Evolutionary conservation across 2,888 invertebrate species (phyloP).

Genomic region (Pedicia rivosa): DNA sequence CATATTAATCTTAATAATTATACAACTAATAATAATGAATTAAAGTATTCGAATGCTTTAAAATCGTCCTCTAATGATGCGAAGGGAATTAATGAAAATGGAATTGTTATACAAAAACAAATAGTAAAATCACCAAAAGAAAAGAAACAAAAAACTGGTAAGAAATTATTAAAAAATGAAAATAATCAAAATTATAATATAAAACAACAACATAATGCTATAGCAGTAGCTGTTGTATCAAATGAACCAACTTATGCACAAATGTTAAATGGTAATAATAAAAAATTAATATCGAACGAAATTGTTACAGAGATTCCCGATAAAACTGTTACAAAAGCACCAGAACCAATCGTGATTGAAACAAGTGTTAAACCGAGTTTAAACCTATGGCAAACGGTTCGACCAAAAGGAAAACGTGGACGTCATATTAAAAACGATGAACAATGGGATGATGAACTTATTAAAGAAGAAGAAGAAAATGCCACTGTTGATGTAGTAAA

Average conservation of each 20-base stretch:
- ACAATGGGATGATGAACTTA: neutral
- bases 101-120: neutral
- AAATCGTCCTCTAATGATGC: too few species aligned
- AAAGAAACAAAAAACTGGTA: neutral
- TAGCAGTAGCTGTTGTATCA: too few species aligned
- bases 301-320: neutral
- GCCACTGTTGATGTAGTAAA: neutral
- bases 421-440: conserved; percentile 5
- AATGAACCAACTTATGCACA: conserved; percentile 11
- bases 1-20: too few species aligned
- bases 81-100: too few species aligned
- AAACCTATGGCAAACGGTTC: conserved; percentile 12
- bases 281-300: neutral
- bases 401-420: conserved; percentile 9
- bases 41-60: too few species aligned
- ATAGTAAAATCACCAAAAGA: neutral
- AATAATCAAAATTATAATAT: too few species aligned
- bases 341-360: neutral
- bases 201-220: too few species aligned
- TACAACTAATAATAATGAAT: too few species aligned
- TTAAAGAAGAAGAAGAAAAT: neutral
- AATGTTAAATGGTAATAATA: conserved; percentile 7
- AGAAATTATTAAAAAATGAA: conserved; percentile 1
- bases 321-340: too few species aligned
- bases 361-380: neutral